A percentile compares a stretch with the other conserved stretches of the same genome.
Conservation (phyloP, 2,888 invertebrate species). For the Gandaritis pyraliata region DNA sequence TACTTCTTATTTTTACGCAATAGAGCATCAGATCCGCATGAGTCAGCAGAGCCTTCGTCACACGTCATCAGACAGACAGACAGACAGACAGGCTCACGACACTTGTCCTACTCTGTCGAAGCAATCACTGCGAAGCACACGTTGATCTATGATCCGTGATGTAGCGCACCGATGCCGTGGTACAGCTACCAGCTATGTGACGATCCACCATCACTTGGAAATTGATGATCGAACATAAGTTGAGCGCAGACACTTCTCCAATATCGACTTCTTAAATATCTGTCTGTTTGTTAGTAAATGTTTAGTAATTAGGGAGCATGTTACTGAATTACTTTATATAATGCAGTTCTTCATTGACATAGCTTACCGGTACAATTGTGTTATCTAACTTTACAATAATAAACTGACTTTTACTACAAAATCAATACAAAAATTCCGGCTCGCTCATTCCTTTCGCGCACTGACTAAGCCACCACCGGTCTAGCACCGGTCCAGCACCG, state of each 20-base stretch:
- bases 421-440: no score
- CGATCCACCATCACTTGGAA: not conserved
- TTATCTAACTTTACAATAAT: no score
- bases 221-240: not conserved
- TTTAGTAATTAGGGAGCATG: no score
- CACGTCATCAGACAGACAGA: not conserved
- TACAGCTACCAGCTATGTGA: not conserved
- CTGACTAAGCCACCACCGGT: no score
- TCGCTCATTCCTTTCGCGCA: no score
- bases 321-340: no score
- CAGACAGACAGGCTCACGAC: not conserved
- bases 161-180: not conserved
- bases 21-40: not conserved
- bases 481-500: no score
- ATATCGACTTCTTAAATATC: not conserved
- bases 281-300: not conserved
- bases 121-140: not conserved
- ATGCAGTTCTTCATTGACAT: no score
- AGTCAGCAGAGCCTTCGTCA: slow-evolving; percentile 5
- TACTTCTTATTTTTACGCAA: no score
- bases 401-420: not conserved
- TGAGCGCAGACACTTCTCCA: no score
- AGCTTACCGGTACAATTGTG: no score
- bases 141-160: not conserved
- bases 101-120: not conserved